Evolutionary conservation across 1,140 invertebrate species (phyloP), one percentile per base, ranked within the genome.

Genomic region (Bombyx mori): DNA sequence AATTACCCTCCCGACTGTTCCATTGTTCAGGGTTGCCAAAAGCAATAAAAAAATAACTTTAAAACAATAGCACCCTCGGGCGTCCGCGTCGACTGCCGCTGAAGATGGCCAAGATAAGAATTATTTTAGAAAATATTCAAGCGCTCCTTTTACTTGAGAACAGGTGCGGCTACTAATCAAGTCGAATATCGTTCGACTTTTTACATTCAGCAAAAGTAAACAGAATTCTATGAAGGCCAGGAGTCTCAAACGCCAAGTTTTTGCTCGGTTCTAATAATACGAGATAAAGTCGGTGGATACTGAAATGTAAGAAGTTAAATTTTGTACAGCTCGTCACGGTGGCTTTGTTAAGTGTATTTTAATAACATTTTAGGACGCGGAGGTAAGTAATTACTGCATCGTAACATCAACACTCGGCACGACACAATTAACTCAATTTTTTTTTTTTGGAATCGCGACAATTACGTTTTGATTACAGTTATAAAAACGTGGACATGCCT

Each of bases 51-150:
- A 80, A 35, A 35, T 69, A 67, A 69, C 66, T 76, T 85, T 83
- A 85, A 85, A 76, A 87, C 82, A 87, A 87, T 85, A 77, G 77
- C 77, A 78, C 80, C 83, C 82, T 62, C 64, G 56, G 81, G 83
- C 79, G 59, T 55, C 56, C 79, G 83, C 79, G 59, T 55, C 56
- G 60, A 69, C 71, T 69, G 73, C 74, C 63, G 68, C 71, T 62
- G 71, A 76, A 77, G 77, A 77, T 81, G 71, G 79, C 69, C 77
- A 75, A 64, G 71, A 82, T 83, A 82, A 35, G 26, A 35, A 83
- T 85, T 83, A 85, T 79, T 81, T 79, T 73, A 69, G 69, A 75
- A 71, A 78, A 72, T 71, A 71, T 56, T 71, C 67, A 79, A 72
- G 69, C 66, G 63, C 74, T 75, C 63, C 71, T 73, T 60, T 43